phyloP scores from a whole-genome alignment of 2,888 invertebrate species.

The Tridacna gigas region DNA sequence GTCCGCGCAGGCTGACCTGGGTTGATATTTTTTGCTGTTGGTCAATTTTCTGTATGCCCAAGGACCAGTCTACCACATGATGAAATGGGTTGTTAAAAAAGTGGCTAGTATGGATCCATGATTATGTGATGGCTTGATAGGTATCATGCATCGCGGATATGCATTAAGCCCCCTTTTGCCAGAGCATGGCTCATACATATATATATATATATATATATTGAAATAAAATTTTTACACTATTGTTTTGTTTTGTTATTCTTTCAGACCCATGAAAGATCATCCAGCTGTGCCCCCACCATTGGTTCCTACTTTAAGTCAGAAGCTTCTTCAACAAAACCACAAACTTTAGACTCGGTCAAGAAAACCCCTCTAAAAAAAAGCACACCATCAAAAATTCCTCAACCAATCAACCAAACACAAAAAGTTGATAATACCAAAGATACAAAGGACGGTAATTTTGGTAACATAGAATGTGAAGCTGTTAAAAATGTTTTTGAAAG shows the following conservation, averaged over 20 bases:
- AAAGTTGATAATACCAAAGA: too few species aligned
- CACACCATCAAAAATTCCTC: constrained; percentile 27
- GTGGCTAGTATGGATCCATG: too few species aligned
- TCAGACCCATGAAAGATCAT: constrained; percentile 50
- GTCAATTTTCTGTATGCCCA: too few species aligned
- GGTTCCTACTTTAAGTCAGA: constrained; percentile 5
- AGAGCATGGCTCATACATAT: too few species aligned
- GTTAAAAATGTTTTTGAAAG: background rate
- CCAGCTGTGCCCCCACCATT: constrained; percentile 31
- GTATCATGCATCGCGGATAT: too few species aligned
- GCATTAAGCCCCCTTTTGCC: too few species aligned
- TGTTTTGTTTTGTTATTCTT: constrained; percentile 35
- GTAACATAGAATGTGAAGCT: background rate
- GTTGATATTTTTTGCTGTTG: too few species aligned
- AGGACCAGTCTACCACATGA: too few species aligned
- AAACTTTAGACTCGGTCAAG: background rate
- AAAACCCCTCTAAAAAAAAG: background rate
- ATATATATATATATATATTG: background rate
- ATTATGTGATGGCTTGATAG: too few species aligned
- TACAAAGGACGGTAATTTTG: background rate
- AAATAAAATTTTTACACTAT: background rate
- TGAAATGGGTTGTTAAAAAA: too few species aligned
- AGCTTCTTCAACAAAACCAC: background rate
- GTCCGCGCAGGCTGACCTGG: too few species aligned
- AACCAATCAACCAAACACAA: background rate